Evolutionary conservation across 1,140 invertebrate genomes (phyloP).

Genomic region (Drosophila nikananu): DNA sequence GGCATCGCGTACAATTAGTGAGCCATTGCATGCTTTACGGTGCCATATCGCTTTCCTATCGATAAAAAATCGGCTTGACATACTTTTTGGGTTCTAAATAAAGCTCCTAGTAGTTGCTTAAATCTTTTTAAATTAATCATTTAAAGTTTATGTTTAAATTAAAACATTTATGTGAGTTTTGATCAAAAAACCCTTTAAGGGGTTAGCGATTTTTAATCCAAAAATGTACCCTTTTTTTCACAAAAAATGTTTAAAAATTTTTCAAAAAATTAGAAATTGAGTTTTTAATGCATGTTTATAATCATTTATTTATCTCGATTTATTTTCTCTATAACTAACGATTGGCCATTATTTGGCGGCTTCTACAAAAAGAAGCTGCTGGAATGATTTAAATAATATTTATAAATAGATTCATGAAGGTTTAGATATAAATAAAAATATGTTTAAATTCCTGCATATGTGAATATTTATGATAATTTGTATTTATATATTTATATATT

Average conservation of each 20-base stretch:
- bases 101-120: not conserved
- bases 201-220: too few species aligned
- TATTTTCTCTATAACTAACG: too few species aligned
- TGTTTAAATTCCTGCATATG: not conserved
- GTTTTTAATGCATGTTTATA: too few species aligned
- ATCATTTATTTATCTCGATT: too few species aligned
- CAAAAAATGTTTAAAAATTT: too few species aligned
- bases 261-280: too few species aligned
- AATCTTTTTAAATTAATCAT: not conserved
- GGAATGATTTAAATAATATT: not conserved
- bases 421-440: not conserved
- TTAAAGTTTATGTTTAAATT: not conserved
- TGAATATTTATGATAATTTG: not conserved
- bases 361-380: not conserved
- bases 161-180: too few species aligned
- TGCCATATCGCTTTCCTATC: conserved; percentile 6
- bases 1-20: conserved; percentile 28
- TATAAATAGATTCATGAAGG: too few species aligned
- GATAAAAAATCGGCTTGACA: conserved; percentile 4
- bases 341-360: too few species aligned
- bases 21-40: conserved; percentile 19
- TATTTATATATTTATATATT: too few species aligned
- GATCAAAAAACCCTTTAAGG: too few species aligned
- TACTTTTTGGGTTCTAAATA: conserved; percentile 1
- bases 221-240: too few species aligned